Evolutionary conservation across 2,888 invertebrate species (phyloP).

Genomic region (Archips xylosteana): DNA sequence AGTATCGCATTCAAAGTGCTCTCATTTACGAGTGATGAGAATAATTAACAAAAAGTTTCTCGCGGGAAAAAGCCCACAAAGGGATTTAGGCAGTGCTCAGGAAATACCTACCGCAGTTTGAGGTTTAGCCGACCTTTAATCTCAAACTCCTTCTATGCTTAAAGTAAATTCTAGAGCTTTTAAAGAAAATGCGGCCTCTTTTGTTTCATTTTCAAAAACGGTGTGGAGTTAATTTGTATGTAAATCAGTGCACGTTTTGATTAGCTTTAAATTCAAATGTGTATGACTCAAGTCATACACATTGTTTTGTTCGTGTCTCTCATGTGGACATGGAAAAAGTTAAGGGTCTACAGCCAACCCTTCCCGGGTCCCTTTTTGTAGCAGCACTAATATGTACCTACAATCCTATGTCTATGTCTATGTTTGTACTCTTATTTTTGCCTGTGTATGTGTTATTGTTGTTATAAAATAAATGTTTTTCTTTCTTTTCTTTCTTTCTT

Average conservation of each 20-base stretch:
- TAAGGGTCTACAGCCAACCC: too few relatives aligned
- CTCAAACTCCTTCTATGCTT: constrained; percentile 17
- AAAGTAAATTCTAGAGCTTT: constrained; percentile 29
- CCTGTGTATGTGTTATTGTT: too few relatives aligned
- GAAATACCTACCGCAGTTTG: constrained; percentile 35
- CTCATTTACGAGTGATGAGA: constrained; percentile 7
- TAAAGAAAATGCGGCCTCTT: constrained; percentile 13
- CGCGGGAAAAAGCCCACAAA: constrained; percentile 25
- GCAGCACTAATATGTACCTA: too few relatives aligned
- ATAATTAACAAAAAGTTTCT: constrained; percentile 25
- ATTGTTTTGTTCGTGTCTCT: too few relatives aligned
- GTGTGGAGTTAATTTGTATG: not conserved
- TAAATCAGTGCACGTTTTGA: not conserved
- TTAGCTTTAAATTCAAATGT: not conserved
- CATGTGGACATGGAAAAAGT: too few relatives aligned
- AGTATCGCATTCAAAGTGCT: constrained; percentile 1
- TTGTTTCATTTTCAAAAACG: constrained; percentile 1
- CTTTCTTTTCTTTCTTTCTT: too few relatives aligned
- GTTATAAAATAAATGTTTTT: too few relatives aligned
- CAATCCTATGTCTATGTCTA: too few relatives aligned
- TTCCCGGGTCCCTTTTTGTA: too few relatives aligned
- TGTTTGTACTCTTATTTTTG: too few relatives aligned
- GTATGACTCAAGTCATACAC: not conserved
- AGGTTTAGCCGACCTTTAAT: constrained; percentile 34
- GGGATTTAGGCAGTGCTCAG: constrained; percentile 18